Evolutionary conservation across 2,113 vertebrate species (phyloP).

Genomic region (Mesoclemmys tuberculata): DNA sequence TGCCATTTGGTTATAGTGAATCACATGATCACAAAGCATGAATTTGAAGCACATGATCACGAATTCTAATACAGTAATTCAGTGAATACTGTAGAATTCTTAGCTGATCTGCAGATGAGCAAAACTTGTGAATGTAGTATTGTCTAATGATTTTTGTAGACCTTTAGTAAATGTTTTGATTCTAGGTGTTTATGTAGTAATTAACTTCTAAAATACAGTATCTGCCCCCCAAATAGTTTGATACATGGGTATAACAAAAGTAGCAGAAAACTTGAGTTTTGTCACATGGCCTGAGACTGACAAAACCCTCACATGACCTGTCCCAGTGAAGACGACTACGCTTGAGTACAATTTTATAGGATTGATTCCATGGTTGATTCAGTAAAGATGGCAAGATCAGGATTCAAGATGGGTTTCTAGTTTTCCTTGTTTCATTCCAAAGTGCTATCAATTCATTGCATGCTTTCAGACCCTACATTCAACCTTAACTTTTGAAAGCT

Average conservation of each 20-base stretch:
- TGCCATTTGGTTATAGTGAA: neutral
- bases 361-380: neutral
- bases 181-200: neutral
- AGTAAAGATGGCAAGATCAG: neutral
- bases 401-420: neutral
- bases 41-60: neutral
- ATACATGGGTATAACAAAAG: neutral
- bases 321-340: neutral
- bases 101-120: neutral
- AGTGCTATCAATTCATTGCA: neutral
- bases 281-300: neutral
- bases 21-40: neutral
- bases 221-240: neutral
- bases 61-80: neutral
- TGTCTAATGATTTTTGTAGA: neutral
- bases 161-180: neutral
- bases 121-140: neutral
- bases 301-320: neutral
- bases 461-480: neutral
- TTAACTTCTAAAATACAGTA: neutral
- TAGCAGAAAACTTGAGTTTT: neutral
- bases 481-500: neutral
- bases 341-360: neutral
- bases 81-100: neutral
- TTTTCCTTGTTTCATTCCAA: neutral